phyloP scores from a whole-genome alignment of 2,888 invertebrate species.

The Andricus curvator region DNA sequence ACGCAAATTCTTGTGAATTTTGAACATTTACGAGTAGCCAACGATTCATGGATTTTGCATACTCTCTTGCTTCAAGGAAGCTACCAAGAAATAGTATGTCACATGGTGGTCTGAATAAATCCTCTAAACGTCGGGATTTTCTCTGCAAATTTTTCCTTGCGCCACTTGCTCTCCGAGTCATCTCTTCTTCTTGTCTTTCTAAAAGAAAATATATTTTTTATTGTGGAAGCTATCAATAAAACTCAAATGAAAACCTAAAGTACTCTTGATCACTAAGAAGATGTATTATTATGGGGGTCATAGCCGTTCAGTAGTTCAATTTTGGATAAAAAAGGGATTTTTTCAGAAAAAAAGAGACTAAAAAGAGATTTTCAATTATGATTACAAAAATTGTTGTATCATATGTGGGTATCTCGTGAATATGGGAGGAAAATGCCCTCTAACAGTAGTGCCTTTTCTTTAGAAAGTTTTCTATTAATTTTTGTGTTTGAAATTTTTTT shows the following conservation, averaged over 20 bases:
- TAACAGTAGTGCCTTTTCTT: too few species aligned
- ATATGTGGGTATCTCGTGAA: too few species aligned
- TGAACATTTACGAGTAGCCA: conserved; percentile 88
- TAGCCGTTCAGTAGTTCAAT: too few species aligned
- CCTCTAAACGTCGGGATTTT: conserved; percentile 82
- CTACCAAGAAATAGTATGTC: conserved; percentile 84
- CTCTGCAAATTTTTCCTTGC: conserved; percentile 63
- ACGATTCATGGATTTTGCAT: conserved; percentile 80
- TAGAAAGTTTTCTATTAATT: too few species aligned
- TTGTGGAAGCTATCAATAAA: too few species aligned
- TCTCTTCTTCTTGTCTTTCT: conserved; percentile 76
- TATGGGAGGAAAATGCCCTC: too few species aligned
- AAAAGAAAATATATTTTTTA: not conserved
- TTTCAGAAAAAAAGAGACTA: too few species aligned
- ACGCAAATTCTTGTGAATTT: conserved; percentile 84
- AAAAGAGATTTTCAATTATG: too few species aligned
- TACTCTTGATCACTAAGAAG: not conserved
- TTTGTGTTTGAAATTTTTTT: too few species aligned
- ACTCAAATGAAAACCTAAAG: not conserved
- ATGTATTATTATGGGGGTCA: not conserved
- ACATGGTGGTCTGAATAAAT: conserved; percentile 85
- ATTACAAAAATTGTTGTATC: too few species aligned
- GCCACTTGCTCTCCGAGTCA: conserved; percentile 71
- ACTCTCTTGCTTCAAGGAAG: conserved; percentile 81
- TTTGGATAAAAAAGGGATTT: too few species aligned